These are phyloP conservation scores for Zoroaster sp. DNA, from an alignment of 53 echinoderm and acorn worm genomes.

Conservation along the genomic window DNA sequence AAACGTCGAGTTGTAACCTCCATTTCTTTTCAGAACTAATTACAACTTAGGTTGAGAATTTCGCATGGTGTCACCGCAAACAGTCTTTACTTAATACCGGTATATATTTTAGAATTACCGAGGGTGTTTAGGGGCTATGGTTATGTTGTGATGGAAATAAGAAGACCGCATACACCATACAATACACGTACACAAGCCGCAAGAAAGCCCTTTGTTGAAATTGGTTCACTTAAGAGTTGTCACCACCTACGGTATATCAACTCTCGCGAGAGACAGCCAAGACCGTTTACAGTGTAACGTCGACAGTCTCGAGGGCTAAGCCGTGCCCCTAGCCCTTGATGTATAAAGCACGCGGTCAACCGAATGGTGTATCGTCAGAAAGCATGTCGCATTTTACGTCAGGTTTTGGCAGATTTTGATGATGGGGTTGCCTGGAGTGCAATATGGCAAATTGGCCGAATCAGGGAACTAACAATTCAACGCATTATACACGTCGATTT, in stretches of 20 bases:
- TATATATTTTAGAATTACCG: too few species aligned
- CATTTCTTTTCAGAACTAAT: too few species aligned
- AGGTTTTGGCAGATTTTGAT: background rate
- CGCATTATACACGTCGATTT: background rate
- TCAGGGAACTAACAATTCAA: constrained; percentile 4
- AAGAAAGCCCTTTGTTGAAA: constrained; percentile 7
- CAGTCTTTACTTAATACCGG: too few species aligned
- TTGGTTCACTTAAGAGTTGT: constrained; percentile 38
- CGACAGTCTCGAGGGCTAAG: background rate
- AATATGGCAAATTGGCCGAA: constrained; percentile 1
- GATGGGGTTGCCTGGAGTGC: background rate
- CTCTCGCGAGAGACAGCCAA: background rate
- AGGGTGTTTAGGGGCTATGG: background rate
- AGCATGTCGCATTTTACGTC: background rate
- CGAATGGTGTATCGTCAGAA: background rate
- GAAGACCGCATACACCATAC: background rate
- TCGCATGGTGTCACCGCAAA: too few species aligned
- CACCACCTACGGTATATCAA: constrained; percentile 1
- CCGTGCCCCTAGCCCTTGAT: background rate
- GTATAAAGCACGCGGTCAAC: background rate
- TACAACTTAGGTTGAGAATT: too few species aligned
- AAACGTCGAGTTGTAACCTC: too few species aligned
- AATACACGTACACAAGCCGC: background rate
- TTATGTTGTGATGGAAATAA: background rate
- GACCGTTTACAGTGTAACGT: background rate